Percentiles rank a stretch among this genome's conserved stretches.
These are phyloP conservation scores for Montipora foliosa DNA, from an alignment of 64 coral and sea anemone genomes.

Conservation along the genomic window DNA sequence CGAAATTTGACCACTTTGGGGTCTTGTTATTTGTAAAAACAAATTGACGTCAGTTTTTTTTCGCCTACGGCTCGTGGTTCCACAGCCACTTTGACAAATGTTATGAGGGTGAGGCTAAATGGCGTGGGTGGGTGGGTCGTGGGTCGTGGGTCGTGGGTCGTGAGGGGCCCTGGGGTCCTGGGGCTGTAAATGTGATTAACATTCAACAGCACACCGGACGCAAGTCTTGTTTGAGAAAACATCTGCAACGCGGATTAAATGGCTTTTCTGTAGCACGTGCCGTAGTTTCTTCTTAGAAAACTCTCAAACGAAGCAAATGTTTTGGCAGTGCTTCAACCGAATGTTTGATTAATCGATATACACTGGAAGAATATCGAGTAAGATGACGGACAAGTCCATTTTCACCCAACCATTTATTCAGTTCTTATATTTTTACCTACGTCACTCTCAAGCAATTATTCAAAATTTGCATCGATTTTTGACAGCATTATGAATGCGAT, in stretches of 20 bases:
- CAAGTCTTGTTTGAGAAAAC: neutral
- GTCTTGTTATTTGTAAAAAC: no score
- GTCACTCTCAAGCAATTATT: neutral
- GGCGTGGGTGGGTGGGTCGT: no score
- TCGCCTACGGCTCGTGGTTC: no score
- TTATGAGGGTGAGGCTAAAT: no score
- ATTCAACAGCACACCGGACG: neutral
- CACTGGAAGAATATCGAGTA: no score
- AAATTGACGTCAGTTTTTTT: no score
- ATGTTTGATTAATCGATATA: no score
- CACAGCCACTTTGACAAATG: no score
- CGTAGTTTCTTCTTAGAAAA: neutral
- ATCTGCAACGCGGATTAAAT: neutral
- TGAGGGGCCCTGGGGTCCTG: neutral
- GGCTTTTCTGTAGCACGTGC: neutral
- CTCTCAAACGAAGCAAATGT: neutral
- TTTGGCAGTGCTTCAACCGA: neutral
- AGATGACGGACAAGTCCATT: no score
- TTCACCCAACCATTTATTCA: neutral
- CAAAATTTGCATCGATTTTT: conserved; percentile 3
- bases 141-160: no score
- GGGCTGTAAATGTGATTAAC: neutral
- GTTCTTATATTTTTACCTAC: neutral
- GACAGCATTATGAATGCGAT: neutral
- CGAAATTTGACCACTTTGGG: no score